Evolutionary conservation across 2,113 vertebrate genomes (phyloP).

Genomic region (Callipepla squamata): DNA sequence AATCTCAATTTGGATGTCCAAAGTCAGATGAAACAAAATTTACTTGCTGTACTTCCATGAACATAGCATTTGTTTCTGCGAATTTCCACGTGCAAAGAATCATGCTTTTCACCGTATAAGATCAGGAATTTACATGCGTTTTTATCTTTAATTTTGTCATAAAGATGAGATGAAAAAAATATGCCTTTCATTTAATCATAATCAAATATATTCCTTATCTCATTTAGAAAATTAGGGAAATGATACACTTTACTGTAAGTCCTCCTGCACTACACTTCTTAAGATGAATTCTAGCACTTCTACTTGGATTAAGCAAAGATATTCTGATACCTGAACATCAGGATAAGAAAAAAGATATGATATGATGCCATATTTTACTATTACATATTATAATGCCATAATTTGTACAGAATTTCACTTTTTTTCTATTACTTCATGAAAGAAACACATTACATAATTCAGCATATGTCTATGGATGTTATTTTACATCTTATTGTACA

Average conservation of each 20-base stretch:
- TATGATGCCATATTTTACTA: neutral
- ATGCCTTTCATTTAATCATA: conserved; percentile 8
- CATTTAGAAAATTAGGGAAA: neutral
- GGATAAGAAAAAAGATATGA: neutral
- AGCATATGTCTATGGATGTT: neutral
- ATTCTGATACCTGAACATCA: neutral
- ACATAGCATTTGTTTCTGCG: neutral
- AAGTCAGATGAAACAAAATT: neutral
- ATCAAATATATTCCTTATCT: neutral
- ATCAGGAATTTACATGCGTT: conserved; percentile 29
- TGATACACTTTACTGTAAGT: conserved; percentile 18
- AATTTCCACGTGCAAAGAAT: conserved; percentile 11
- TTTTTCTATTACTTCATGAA: neutral
- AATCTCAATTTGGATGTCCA: neutral
- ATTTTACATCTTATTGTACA: neutral
- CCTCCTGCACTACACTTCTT: neutral
- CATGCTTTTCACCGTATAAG: neutral
- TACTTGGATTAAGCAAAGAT: neutral
- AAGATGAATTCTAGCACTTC: neutral
- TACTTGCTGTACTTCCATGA: neutral
- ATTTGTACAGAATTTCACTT: neutral
- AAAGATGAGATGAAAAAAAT: conserved; percentile 37
- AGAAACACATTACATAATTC: neutral
- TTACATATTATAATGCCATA: neutral
- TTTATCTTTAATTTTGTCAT: conserved; percentile 31